A percentile compares a stretch with the other conserved stretches of the same genome.
These are phyloP conservation scores for Rhizomys pruinosus DNA, from an alignment of 2,113 vertebrate genomes.

Conservation along the genomic window DNA sequence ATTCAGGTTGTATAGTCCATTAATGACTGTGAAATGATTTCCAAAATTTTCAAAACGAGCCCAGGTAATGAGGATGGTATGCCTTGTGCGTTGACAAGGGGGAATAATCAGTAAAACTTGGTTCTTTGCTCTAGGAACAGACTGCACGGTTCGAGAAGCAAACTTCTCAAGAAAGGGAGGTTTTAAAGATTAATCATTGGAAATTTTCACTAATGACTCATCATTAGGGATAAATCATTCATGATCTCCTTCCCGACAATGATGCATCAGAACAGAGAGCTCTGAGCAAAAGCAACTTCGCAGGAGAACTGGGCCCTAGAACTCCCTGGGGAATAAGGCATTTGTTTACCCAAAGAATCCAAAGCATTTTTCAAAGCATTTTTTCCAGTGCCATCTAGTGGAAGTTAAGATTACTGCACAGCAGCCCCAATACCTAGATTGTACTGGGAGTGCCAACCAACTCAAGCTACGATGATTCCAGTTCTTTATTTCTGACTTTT, in stretches of 20 bases:
- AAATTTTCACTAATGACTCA: conserved; percentile 71
- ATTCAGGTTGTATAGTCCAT: not conserved
- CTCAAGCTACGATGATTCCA: not conserved
- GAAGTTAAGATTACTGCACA: conserved; percentile 27
- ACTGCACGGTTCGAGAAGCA: not conserved
- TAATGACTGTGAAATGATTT: not conserved
- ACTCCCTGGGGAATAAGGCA: conserved; percentile 45
- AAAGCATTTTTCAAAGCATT: not conserved
- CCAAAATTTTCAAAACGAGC: not conserved
- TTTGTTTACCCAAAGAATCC: not conserved
- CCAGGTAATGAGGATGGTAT: not conserved
- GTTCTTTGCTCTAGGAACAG: not conserved
- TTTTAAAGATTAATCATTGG: conserved; percentile 72
- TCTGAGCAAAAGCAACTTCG: conserved; percentile 63
- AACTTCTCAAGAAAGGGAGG: conserved; percentile 20
- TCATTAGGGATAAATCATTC: conserved; percentile 77
- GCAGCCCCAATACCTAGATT: not conserved
- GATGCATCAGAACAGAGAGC: conserved; percentile 57
- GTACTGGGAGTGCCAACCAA: not conserved
- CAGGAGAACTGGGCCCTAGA: not conserved
- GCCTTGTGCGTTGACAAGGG: not conserved
- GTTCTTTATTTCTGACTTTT: not conserved
- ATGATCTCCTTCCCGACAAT: conserved; percentile 49
- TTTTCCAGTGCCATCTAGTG: conserved; percentile 82
- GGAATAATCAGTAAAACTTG: not conserved